These are phyloP conservation scores for Novumbra hubbsi DNA, from an alignment of 2,797 vertebrate species.

Conservation along the genomic window DNA sequence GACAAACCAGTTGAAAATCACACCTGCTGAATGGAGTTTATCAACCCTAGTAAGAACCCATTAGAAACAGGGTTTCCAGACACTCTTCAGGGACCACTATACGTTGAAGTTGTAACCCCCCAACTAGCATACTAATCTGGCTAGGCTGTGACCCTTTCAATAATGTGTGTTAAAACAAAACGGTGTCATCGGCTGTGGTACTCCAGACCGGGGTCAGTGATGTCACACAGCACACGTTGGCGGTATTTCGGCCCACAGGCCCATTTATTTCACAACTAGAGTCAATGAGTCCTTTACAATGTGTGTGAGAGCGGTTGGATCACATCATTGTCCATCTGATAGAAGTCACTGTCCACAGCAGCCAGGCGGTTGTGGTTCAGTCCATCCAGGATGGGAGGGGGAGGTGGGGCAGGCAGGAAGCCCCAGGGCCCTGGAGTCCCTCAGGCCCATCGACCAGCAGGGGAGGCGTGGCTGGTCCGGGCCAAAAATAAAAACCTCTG, in stretches of 20 bases:
- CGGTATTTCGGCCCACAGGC: neutral
- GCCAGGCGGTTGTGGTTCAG: neutral
- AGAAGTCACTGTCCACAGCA: neutral
- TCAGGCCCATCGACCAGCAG: neutral
- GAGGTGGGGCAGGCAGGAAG: neutral
- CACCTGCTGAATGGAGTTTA: too few species aligned
- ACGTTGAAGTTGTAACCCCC: too few species aligned
- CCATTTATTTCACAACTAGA: conserved; percentile 12
- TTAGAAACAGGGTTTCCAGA: too few species aligned
- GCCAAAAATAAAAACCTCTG: neutral
- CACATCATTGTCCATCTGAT: neutral
- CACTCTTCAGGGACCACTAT: too few species aligned
- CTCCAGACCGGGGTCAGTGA: neutral
- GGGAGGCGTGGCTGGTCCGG: neutral
- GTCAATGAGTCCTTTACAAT: neutral
- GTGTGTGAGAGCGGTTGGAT: conserved; percentile 2
- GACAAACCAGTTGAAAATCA: too few species aligned
- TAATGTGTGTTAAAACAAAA: too few species aligned
- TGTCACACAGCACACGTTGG: neutral
- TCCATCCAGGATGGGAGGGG: neutral
- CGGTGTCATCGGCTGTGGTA: too few species aligned
- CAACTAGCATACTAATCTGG: too few species aligned
- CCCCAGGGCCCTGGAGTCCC: neutral
- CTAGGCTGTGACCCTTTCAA: too few species aligned
- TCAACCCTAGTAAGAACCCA: too few species aligned